Evolutionary conservation across 2,113 vertebrate genomes (phyloP).

Genomic region (Ranitomeya imitator): DNA sequence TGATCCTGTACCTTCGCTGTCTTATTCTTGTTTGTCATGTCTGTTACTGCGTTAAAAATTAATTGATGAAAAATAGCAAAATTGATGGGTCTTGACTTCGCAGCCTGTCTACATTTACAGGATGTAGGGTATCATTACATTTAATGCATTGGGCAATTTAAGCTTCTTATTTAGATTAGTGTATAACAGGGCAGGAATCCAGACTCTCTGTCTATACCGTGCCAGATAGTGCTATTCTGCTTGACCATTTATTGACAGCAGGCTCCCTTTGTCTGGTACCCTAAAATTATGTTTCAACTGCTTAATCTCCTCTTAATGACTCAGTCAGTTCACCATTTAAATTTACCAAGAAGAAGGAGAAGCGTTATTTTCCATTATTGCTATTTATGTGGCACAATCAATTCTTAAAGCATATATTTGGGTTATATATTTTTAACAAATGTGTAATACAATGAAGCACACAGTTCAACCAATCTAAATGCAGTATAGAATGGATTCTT

Average conservation of each 20-base stretch:
- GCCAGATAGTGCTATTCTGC: constrained; percentile 11
- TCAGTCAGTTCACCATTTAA: background rate
- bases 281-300: constrained; percentile 4
- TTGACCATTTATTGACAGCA: background rate
- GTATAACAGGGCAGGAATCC: background rate
- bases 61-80: background rate
- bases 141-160: constrained; percentile 10
- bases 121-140: constrained; percentile 27
- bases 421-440: too few species aligned
- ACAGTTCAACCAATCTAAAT: too few species aligned
- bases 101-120: constrained; percentile 26
- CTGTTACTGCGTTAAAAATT: background rate
- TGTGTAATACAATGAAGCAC: too few species aligned
- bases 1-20: too few species aligned
- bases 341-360: background rate
- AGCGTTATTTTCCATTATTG: background rate
- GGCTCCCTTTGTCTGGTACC: constrained; percentile 10
- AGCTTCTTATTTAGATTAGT: constrained; percentile 28
- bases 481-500: too few species aligned
- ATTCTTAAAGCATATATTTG: too few species aligned
- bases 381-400: background rate
- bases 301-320: background rate
- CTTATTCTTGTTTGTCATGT: background rate
- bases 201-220: constrained; percentile 33
- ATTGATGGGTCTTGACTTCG: background rate